These are phyloP conservation scores for Chrysodeixis includens DNA, from an alignment of 2,888 invertebrate species.

Conservation along the genomic window DNA sequence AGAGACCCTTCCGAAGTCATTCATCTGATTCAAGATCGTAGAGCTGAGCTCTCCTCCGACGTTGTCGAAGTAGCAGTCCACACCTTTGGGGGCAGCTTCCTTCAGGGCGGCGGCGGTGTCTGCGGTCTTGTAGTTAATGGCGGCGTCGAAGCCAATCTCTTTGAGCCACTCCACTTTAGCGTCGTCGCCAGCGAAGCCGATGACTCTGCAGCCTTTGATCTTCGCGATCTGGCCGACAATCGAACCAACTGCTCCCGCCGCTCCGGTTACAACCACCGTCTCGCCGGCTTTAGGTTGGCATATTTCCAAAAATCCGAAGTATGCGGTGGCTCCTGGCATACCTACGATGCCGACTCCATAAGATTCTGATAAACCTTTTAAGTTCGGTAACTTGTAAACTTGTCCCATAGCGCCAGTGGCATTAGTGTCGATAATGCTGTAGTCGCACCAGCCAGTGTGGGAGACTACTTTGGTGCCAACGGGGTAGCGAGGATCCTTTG, in stretches of 20 bases:
- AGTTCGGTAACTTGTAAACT: conserved; percentile 85
- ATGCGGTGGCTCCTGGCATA: conserved; percentile 92
- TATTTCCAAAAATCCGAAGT: conserved; percentile 92
- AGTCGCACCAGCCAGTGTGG: conserved; percentile 73
- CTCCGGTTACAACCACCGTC: conserved; percentile 92
- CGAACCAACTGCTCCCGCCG: conserved; percentile 93
- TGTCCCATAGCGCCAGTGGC: conserved; percentile 37
- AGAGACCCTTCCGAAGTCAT: conserved; percentile 88
- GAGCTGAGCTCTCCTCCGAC: conserved; percentile 91
- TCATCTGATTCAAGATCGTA: conserved; percentile 90
- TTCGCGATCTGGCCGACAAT: conserved; percentile 94
- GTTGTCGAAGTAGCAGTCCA: conserved; percentile 94
- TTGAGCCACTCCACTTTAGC: conserved; percentile 80
- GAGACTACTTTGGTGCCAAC: conserved; percentile 90
- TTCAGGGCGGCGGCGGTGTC: conserved; percentile 85
- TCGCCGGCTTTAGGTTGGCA: conserved; percentile 92
- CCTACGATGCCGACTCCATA: conserved; percentile 91
- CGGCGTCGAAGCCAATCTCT: conserved; percentile 91
- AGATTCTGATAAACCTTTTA: conserved; percentile 87
- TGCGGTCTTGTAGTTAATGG: conserved; percentile 92
- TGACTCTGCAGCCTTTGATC: conserved; percentile 90
- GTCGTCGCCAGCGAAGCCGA: conserved; percentile 91
- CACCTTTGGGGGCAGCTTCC: conserved; percentile 87
- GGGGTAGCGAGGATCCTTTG: conserved; percentile 89
- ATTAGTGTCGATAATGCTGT: conserved; percentile 54